Percentiles rank a stretch among this genome's conserved stretches.
Conservation (phyloP, 2,113 vertebrate species). For the Sturnus vulgaris region DNA sequence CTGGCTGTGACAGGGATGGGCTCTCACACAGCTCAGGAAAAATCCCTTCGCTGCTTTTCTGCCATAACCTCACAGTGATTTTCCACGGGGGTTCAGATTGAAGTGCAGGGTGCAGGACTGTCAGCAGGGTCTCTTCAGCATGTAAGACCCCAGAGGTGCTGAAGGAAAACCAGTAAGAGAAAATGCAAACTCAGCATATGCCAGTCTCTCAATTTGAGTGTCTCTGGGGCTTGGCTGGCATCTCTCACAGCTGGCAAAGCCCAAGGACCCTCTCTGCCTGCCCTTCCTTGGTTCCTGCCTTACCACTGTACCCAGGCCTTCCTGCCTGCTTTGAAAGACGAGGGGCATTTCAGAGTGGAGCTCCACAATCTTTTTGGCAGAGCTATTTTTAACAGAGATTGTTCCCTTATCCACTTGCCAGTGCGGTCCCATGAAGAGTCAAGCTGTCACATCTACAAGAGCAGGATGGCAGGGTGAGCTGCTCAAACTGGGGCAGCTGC, state of each 20-base stretch:
- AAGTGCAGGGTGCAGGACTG: neutral
- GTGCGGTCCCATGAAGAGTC: neutral
- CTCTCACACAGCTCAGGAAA: neutral
- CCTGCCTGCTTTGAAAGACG: neutral
- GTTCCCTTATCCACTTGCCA: neutral
- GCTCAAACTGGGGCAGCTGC: neutral
- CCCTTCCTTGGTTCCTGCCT: neutral
- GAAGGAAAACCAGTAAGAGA: neutral
- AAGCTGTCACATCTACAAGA: neutral
- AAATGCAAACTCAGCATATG: neutral
- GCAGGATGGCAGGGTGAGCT: neutral
- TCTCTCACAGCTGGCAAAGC: neutral
- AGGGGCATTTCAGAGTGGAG: neutral
- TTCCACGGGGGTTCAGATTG: neutral
- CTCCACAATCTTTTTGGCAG: neutral
- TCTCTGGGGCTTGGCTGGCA: neutral
- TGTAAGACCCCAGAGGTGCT: neutral
- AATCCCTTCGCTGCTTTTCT: neutral
- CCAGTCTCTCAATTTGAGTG: neutral
- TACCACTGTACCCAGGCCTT: neutral
- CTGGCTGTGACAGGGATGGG: neutral
- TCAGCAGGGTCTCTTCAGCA: rapidly evolving
- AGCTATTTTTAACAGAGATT: neutral
- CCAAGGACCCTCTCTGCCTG: neutral
- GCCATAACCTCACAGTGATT: neutral